These are phyloP conservation scores for Lithophane ornitopus DNA, from an alignment of 2,888 invertebrate genomes.

Conservation along the genomic window DNA sequence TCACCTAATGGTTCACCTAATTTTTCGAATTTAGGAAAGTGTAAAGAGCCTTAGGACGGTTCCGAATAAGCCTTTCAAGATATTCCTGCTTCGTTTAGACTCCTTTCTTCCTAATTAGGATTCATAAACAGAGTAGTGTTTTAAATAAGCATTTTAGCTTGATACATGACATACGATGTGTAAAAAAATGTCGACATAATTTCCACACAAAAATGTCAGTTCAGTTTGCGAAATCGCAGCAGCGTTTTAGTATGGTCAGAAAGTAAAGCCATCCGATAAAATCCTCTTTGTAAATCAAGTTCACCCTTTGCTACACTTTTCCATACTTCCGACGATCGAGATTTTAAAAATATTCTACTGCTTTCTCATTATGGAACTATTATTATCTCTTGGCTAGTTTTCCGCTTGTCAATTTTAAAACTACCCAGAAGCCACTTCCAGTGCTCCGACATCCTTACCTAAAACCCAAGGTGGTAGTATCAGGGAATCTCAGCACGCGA, in stretches of 20 bases:
- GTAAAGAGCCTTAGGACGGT: not conserved
- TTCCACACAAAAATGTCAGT: not conserved
- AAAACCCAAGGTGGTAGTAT: slow-evolving; percentile 54
- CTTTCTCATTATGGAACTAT: not conserved
- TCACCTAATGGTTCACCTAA: too few species aligned
- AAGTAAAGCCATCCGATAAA: not conserved
- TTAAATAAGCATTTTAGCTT: not conserved
- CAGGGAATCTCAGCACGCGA: slow-evolving; percentile 76
- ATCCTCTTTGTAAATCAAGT: not conserved
- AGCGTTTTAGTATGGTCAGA: not conserved
- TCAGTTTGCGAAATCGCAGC: not conserved
- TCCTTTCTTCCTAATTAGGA: not conserved
- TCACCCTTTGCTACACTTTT: not conserved
- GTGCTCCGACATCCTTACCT: not conserved
- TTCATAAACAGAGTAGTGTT: not conserved
- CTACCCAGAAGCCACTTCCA: slow-evolving; percentile 28
- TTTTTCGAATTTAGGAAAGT: not conserved
- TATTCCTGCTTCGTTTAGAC: not conserved
- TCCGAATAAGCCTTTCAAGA: not conserved
- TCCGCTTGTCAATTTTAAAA: not conserved
- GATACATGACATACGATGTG: not conserved
- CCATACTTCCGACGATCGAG: too few species aligned
- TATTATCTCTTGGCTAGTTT: not conserved
- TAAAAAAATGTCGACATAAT: not conserved
- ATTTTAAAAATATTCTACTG: too few species aligned